phyloP scores from a whole-genome alignment of 1,140 invertebrate species.

The Glossosoma conforme region DNA sequence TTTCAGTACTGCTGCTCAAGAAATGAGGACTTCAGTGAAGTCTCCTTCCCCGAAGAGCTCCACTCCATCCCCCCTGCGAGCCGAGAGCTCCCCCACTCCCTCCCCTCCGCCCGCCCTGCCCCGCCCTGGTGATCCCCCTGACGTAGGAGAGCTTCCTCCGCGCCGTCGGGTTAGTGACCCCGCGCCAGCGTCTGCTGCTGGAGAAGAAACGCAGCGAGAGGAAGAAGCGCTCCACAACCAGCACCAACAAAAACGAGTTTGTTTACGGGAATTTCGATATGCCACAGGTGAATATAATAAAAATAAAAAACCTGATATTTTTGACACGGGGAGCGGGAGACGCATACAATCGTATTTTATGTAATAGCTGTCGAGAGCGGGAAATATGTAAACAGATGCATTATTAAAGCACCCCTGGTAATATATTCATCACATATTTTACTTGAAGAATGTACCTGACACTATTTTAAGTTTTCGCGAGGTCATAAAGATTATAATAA shows the following conservation, averaged over 20 bases:
- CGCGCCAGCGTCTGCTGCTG: constrained; percentile 39
- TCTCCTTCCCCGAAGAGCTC: constrained; percentile 12
- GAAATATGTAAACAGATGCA: too few species aligned
- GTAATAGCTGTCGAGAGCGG: too few species aligned
- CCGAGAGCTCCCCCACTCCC: constrained; percentile 39
- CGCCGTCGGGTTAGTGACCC: constrained; percentile 41
- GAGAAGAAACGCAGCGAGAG: constrained; percentile 45
- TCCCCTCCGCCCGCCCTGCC: constrained; percentile 33
- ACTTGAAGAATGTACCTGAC: too few species aligned
- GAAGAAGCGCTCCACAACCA: constrained; percentile 41
- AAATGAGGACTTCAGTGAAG: too few species aligned
- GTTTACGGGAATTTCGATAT: constrained; percentile 46
- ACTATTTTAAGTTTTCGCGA: too few species aligned
- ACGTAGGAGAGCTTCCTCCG: constrained; percentile 44
- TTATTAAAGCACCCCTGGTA: too few species aligned
- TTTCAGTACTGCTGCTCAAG: neutral
- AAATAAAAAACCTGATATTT: too few species aligned
- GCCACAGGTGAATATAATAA: constrained; percentile 40
- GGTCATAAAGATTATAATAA: too few species aligned
- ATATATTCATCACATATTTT: too few species aligned
- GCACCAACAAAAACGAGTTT: constrained; percentile 45
- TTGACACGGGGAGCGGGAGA: too few species aligned
- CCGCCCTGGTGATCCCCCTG: constrained; percentile 36
- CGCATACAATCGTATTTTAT: too few species aligned
- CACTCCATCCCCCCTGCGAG: constrained; percentile 9